Evolutionary conservation across 1,140 invertebrate species (phyloP), one percentile per base, ranked within the genome.

Genomic region (Delia radicum): DNA sequence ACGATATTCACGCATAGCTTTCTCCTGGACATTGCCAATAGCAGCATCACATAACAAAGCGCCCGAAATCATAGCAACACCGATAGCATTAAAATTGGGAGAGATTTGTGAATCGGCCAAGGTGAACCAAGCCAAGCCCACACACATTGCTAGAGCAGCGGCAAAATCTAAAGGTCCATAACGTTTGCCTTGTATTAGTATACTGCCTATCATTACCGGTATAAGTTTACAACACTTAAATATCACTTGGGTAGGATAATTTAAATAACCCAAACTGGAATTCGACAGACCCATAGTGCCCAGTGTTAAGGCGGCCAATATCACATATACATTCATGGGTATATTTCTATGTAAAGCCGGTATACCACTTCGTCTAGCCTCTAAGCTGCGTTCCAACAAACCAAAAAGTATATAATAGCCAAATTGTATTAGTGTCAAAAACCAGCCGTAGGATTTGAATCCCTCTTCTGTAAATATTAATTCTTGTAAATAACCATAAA

Each of bases 211-310:
- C 79, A 98, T 90, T 0, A 98, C 96, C 3, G 97, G 97, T 80
- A 98, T 96, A 0, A 99, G 89, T 88, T 99, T 99, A 83, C 97
- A 99, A 84, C 96, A 98, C 87, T 97, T 97, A 83, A 97, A 97
- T 79, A 97, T 96, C n/a, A 97, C 91, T 87, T 94, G 90, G 1
- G 95, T 97, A 21, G 97, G 96, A 87, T 98, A 99, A 87, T 98
- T 99, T 0, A 99, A 87, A 87, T 98, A 98, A 55, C 94, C 96
- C n/a, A 98, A 88, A 6, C 96, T 96, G 12, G 96, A 92, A 88
- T 99, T 98, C 3, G 96, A 98, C 79, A 98, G 91, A 1, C 96
- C 96, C 95, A 99, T 99, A 12, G 97, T 98, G 0, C 95, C 95
- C 6, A 98, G 89, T 0, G 96, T 97, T 27, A 98, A 86, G 31